These are phyloP conservation scores for Pelodytes ibericus DNA, from an alignment of 2,797 vertebrate genomes.

Conservation along the genomic window DNA sequence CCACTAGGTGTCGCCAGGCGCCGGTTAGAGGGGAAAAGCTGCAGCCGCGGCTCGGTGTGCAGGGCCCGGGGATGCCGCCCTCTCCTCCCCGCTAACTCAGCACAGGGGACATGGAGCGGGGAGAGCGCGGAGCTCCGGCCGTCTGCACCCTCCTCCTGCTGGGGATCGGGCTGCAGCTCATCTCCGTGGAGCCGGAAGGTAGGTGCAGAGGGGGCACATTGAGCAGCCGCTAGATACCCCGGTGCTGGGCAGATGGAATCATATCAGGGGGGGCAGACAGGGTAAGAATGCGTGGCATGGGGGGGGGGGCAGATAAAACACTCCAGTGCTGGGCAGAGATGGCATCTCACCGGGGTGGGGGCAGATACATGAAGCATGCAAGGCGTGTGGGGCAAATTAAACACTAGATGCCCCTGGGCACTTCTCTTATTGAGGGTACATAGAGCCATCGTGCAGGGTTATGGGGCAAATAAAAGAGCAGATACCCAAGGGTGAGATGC, in stretches of 20 bases:
- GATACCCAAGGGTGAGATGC: neutral
- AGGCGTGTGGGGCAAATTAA: no score
- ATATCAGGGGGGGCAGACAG: neutral
- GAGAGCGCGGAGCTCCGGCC: constrained; percentile 14
- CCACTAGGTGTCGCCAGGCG: constrained; percentile 26
- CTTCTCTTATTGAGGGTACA: no score
- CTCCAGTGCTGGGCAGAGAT: no score
- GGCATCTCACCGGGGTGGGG: no score
- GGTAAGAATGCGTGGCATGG: neutral
- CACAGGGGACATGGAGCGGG: constrained; percentile 41
- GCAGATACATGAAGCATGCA: no score
- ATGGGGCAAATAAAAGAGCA: neutral
- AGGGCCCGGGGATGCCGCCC: constrained; percentile 43
- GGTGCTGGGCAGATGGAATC: no score
- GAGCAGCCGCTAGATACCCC: neutral
- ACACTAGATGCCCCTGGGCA: no score
- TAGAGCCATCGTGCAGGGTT: no score
- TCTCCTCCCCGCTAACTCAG: constrained; percentile 36
- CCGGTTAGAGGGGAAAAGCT: constrained; percentile 14
- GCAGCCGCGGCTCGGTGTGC: constrained; percentile 22
- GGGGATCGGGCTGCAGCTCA: constrained; percentile 37
- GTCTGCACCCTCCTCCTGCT: constrained; percentile 55
- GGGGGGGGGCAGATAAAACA: neutral
- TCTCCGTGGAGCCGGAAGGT: constrained; percentile 17
- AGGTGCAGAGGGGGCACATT: neutral